phyloP scores from a whole-genome alignment of 2,113 vertebrate species.

The Odocoileus virginianus region DNA sequence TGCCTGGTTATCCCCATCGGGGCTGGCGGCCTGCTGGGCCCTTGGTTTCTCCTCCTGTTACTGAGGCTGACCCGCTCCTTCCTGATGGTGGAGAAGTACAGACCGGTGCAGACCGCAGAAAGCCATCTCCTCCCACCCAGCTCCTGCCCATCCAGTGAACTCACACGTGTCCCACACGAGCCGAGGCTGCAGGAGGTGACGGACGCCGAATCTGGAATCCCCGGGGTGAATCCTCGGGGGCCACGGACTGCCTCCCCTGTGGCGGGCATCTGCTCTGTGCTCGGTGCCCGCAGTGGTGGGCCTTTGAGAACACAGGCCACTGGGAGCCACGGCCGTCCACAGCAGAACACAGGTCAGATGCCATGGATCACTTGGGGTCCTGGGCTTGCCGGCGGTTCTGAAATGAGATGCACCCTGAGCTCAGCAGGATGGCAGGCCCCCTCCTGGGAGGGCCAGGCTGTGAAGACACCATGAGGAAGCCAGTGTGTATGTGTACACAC shows the following conservation, averaged over 20 bases:
- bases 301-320: rapidly evolving
- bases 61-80: rapidly evolving
- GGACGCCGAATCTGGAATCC: not conserved
- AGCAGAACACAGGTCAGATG: not conserved
- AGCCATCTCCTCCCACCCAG: rapidly evolving
- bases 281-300: rapidly evolving
- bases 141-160: not conserved
- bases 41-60: not conserved
- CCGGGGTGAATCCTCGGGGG: not conserved
- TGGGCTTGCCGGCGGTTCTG: rapidly evolving
- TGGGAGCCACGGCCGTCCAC: rapidly evolving
- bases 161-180: rapidly evolving
- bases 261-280: not conserved
- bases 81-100: rapidly evolving
- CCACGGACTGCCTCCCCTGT: rapidly evolving
- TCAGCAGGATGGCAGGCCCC: not conserved
- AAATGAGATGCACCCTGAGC: not conserved
- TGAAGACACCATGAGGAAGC: not conserved
- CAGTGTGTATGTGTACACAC: not conserved
- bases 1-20: rapidly evolving
- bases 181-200: rapidly evolving
- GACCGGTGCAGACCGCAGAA: no score
- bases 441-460: not conserved
- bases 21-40: not conserved
- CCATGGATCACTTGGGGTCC: rapidly evolving